Evolutionary conservation across 2,113 vertebrate genomes (phyloP), one percentile per base, ranked within the genome.

Genomic region (Ptilonorhynchus violaceus): DNA sequence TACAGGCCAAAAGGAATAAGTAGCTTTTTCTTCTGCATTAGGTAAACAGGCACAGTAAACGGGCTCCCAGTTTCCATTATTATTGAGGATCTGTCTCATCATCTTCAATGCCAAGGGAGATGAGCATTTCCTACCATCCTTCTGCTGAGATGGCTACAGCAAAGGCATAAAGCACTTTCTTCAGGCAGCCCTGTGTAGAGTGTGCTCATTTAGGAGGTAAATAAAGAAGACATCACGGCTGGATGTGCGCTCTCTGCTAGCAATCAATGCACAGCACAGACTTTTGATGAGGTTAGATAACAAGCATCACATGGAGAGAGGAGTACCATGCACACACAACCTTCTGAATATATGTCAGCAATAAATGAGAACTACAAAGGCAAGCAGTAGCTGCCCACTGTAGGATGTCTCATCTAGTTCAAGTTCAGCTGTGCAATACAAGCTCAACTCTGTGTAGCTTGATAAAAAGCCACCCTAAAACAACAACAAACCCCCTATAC

Each of bases 271-370:
- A 42, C 76, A 91, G 73, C 91, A 84, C 17, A 92, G 46, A 77
- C 96, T 86, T 91, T 64, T 92, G 93, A 97, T 94, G 95, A 94
- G 86, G 92, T 95, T 86, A 91, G 89, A 91, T 87, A 93, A 96
- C 92, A 94, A 89, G 85, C 88, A 58, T 90, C 89, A 77, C 80
- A 63, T 28, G 85, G 85, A 87, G 76, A 79, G 72, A 78, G 47
- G 41, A 88, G 49, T 11, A 79, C 56, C 30, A 31, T 3, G 78
- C 83, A 37, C 77, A 64, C 76, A 37, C 41, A 91, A 47, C 75
- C 90, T 96, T 72, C 74, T 67, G 85, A 95, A 53, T 60, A 30
- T 33, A 46, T 80, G 88, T 93, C 94, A 96, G 84, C 90, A 94
- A 86, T 72, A 92, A 96, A 89, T 10, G 35, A 64, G 79, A 73